Conservation (phyloP, 1,140 invertebrate genomes). For the Lucilia cuprina region DNA sequence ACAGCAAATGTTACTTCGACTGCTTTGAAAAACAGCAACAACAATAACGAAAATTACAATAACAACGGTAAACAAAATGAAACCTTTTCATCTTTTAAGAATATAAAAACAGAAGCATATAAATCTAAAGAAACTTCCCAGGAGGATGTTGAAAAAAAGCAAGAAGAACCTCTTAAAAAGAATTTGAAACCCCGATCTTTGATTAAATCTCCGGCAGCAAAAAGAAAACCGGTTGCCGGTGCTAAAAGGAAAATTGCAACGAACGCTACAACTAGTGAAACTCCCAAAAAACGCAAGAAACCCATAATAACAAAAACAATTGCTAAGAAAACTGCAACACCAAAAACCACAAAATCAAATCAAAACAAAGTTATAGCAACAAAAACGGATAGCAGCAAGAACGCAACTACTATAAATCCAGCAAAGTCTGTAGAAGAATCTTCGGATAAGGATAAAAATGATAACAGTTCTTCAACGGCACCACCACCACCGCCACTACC, state of each 20-base stretch:
- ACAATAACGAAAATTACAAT: background rate
- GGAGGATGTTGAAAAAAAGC: background rate
- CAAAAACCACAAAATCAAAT: background rate
- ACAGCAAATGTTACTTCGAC: conserved; percentile 14
- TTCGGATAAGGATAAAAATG: background rate
- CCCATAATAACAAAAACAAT: no score
- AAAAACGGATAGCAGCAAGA: no score
- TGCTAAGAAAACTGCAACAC: background rate
- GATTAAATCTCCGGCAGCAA: background rate
- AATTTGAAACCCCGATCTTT: background rate
- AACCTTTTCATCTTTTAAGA: background rate
- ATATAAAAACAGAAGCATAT: conserved; percentile 15
- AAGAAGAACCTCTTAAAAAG: background rate
- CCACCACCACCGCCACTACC: background rate
- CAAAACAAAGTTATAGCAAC: background rate
- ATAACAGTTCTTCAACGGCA: background rate
- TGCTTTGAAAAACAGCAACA: background rate
- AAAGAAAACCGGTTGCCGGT: background rate
- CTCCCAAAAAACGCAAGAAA: background rate
- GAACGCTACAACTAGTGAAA: background rate
- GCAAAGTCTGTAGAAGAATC: background rate
- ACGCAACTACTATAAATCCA: no score
- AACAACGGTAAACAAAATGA: background rate
- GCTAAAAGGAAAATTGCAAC: background rate
- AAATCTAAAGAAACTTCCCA: background rate